A percentile compares a stretch with the other conserved stretches of the same genome.
Evolutionary conservation across 2,113 vertebrate species (phyloP).

Genomic region (Casuarius casuarius): DNA sequence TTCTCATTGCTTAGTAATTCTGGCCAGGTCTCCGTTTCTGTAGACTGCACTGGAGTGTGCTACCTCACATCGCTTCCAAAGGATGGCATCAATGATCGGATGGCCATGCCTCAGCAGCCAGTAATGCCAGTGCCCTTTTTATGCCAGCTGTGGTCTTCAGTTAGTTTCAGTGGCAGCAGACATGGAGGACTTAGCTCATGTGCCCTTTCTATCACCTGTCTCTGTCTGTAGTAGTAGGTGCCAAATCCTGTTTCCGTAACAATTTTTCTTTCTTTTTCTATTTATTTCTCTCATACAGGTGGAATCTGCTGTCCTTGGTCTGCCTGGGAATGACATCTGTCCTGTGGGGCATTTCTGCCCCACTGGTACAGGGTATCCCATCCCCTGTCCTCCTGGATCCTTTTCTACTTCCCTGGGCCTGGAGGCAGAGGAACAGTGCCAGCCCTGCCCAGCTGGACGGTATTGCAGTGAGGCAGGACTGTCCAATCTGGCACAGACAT

Average conservation of each 20-base stretch:
- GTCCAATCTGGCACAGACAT: constrained; percentile 70
- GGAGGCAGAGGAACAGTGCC: constrained; percentile 78
- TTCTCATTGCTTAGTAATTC: neutral
- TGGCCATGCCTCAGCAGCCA: neutral
- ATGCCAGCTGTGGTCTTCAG: rapidly evolving
- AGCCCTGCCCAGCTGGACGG: constrained; percentile 82
- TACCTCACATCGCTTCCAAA: neutral
- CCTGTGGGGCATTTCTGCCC: constrained; percentile 89
- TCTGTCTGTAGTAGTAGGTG: neutral
- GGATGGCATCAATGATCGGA: neutral
- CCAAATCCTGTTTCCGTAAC: rapidly evolving
- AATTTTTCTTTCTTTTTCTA: neutral
- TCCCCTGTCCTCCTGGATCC: constrained; percentile 86
- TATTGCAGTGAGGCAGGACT: constrained; percentile 84
- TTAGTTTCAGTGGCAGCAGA: neutral
- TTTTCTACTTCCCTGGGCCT: constrained; percentile 81
- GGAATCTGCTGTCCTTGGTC: constrained; percentile 68
- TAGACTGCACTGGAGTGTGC: neutral
- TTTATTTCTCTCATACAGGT: constrained; percentile 64
- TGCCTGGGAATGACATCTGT: constrained; percentile 80
- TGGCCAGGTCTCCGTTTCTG: neutral
- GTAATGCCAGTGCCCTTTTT: neutral
- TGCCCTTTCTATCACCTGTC: neutral
- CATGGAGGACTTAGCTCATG: neutral
- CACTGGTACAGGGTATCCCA: constrained; percentile 76